Conservation (phyloP, 2,113 vertebrate species). For the Vidua macroura region DNA sequence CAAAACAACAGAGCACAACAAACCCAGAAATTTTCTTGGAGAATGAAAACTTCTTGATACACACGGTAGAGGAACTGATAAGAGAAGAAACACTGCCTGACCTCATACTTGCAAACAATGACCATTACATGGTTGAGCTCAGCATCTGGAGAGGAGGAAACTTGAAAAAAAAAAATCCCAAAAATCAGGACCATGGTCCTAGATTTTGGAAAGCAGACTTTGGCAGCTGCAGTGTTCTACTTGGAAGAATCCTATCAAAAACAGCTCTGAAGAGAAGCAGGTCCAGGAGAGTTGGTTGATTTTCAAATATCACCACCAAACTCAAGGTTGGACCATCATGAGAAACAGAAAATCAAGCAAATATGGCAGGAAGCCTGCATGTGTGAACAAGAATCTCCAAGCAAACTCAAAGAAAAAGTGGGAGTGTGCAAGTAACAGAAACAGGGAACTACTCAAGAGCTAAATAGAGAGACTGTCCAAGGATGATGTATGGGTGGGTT, state of each 20-base stretch:
- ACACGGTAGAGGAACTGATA: fast-evolving
- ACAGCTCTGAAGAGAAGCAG: neutral
- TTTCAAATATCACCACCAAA: neutral
- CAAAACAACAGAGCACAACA: neutral
- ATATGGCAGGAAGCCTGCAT: neutral
- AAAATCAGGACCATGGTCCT: neutral
- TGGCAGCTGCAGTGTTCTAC: neutral
- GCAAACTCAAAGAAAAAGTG: neutral
- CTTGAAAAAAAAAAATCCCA: neutral
- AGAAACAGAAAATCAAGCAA: neutral
- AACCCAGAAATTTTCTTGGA: neutral
- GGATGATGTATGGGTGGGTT: fast-evolving
- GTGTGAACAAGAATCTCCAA: neutral
- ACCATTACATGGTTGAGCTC: neutral
- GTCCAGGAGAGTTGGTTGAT: neutral
- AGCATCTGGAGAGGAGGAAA: neutral
- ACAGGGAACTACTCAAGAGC: neutral
- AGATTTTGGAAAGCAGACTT: neutral
- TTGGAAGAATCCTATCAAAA: neutral
- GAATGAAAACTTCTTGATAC: neutral
- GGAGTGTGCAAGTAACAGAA: fast-evolving
- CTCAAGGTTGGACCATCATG: fast-evolving
- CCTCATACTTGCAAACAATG: neutral
- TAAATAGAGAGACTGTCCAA: neutral
- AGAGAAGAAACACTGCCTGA: neutral